Conservation (phyloP, 2,797 vertebrate genomes). For the Takifugu ocellatus region DNA sequence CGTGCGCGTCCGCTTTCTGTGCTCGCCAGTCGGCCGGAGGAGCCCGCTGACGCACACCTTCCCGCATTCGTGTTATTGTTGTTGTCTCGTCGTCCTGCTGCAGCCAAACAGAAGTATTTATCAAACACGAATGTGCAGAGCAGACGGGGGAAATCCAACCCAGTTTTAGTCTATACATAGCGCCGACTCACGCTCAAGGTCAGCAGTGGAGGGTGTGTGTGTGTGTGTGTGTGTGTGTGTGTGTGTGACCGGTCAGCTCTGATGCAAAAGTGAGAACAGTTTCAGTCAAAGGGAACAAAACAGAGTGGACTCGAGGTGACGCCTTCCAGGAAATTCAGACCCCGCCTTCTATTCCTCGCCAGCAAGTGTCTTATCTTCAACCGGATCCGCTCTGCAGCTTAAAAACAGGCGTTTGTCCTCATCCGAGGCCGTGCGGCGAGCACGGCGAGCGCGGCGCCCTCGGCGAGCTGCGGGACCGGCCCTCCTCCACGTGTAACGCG, state of each 20-base stretch:
- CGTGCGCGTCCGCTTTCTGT: conserved; percentile 21
- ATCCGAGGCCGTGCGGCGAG: too few relatives aligned
- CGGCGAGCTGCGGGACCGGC: conserved; percentile 7
- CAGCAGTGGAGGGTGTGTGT: conserved; percentile 1
- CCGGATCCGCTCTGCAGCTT: neutral
- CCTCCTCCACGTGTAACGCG: conserved; percentile 49
- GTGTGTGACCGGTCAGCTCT: neutral
- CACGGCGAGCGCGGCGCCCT: too few relatives aligned
- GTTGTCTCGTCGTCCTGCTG: conserved; percentile 31
- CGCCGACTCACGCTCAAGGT: conserved; percentile 11
- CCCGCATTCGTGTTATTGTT: conserved; percentile 57
- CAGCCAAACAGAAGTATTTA: conserved; percentile 56
- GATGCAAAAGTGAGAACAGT: conserved; percentile 20
- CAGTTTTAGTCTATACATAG: conserved; percentile 48
- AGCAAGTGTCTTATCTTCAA: neutral
- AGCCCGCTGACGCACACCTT: conserved; percentile 56
- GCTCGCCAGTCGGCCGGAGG: conserved; percentile 18
- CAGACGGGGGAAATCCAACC: conserved; percentile 50
- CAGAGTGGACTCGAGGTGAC: neutral
- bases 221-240: neutral
- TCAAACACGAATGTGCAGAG: conserved; percentile 25
- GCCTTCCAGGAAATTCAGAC: neutral
- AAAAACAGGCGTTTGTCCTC: neutral
- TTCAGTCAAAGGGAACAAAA: conserved; percentile 21
- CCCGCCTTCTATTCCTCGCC: neutral